Conservation (phyloP, 2,888 invertebrate species). For the Parascotia fuliginaria region DNA sequence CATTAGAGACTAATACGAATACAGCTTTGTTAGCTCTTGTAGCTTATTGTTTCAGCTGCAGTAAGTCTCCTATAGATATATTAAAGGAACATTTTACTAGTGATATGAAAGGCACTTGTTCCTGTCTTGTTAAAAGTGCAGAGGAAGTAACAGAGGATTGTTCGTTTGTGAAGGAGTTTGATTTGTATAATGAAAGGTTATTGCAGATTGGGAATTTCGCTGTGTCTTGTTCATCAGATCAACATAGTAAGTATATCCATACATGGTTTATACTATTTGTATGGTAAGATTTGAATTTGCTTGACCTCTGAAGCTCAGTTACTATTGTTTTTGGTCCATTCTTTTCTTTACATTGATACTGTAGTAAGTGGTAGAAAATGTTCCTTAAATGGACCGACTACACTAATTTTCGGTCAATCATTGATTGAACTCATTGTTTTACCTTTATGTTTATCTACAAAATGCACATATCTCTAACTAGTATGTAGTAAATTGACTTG, state of each 20-base stretch:
- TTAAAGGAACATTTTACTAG: slow-evolving; percentile 63
- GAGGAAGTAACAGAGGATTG: slow-evolving; percentile 74
- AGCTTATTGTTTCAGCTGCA: slow-evolving; percentile 68
- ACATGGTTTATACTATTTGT: no score
- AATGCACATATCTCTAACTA: no score
- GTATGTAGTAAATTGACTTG: no score
- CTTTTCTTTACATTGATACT: no score
- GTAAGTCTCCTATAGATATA: slow-evolving; percentile 59
- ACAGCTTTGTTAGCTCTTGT: slow-evolving; percentile 87
- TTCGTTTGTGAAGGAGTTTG: slow-evolving; percentile 86
- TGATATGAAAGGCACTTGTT: slow-evolving; percentile 47
- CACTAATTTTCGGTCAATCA: no score
- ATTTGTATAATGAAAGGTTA: slow-evolving; percentile 88
- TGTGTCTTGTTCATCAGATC: slow-evolving; percentile 84
- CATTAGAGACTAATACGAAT: slow-evolving; percentile 88
- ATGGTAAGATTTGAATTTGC: no score
- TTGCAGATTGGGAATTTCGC: slow-evolving; percentile 90
- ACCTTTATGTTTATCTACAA: no score
- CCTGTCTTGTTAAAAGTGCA: slow-evolving; percentile 48
- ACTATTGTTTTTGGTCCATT: no score
- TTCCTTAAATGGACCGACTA: no score
- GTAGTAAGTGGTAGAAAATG: no score
- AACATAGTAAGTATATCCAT: slow-evolving; percentile 62
- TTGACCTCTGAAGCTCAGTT: no score
- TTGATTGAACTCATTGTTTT: no score